phyloP scores from a whole-genome alignment of 2,888 invertebrate species.

The Chrysolina americana region DNA sequence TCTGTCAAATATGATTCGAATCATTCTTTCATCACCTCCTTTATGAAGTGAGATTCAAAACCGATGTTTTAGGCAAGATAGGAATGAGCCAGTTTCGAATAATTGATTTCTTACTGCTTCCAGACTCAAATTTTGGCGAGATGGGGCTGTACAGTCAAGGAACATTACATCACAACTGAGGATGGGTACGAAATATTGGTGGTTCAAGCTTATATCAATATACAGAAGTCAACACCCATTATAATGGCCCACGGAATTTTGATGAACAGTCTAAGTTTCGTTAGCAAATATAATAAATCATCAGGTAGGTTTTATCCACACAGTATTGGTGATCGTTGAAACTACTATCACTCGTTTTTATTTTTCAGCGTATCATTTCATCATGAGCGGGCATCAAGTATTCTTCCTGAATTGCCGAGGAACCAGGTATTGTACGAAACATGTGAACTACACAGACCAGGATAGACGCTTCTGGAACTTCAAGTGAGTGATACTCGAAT shows the following conservation, averaged over 20 bases:
- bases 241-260: slow-evolving; percentile 45
- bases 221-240: slow-evolving; percentile 39
- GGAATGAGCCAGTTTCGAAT: no score
- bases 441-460: slow-evolving; percentile 20
- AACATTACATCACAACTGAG: slow-evolving; percentile 35
- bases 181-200: slow-evolving; percentile 46
- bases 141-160: slow-evolving; percentile 32
- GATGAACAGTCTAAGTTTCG: slow-evolving; percentile 40
- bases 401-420: slow-evolving; percentile 47
- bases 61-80: no score
- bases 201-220: slow-evolving; percentile 29
- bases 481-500: slow-evolving; percentile 41
- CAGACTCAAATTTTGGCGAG: slow-evolving; percentile 38
- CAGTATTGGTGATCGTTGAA: no score
- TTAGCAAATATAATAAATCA: slow-evolving; percentile 44
- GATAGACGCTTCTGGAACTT: slow-evolving; percentile 44
- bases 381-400: slow-evolving; percentile 43
- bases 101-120: background rate
- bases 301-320: slow-evolving; percentile 28
- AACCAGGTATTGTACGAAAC: slow-evolving; percentile 41
- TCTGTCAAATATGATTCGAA: no score
- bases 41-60: no score
- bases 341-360: slow-evolving; percentile 8
- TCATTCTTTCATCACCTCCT: no score
- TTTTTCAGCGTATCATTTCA: slow-evolving; percentile 42